Evolutionary conservation across 2,888 invertebrate species (phyloP).

Genomic region (Platerodrilus igneus): DNA sequence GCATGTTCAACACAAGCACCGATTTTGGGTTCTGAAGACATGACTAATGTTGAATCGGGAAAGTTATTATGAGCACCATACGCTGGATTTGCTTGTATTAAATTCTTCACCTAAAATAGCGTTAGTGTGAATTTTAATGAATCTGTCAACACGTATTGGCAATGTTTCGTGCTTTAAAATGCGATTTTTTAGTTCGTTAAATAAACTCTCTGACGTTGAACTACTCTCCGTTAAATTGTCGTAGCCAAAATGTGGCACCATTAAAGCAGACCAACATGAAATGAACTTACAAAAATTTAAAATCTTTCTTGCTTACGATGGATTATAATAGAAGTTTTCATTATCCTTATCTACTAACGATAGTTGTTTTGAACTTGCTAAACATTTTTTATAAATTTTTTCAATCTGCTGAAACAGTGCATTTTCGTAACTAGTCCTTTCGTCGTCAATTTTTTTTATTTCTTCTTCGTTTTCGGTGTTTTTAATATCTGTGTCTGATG

Average conservation of each 20-base stretch:
- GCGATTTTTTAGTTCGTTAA: constrained; percentile 7
- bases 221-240: not conserved
- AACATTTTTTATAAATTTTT: too few relatives aligned
- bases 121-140: not conserved
- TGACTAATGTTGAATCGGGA: too few relatives aligned
- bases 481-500: too few relatives aligned
- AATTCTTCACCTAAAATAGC: constrained; percentile 3
- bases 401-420: too few relatives aligned
- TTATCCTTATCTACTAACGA: too few relatives aligned
- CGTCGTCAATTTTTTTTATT: not conserved
- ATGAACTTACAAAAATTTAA: constrained; percentile 3
- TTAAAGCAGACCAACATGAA: constrained; percentile 5
- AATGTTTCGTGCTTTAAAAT: constrained; percentile 5
- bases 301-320: constrained; percentile 3
- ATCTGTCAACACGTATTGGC: constrained; percentile 1
- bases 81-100: constrained; percentile 1
- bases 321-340: constrained; percentile 1
- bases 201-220: constrained; percentile 1
- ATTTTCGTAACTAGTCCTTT: not conserved
- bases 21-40: too few relatives aligned
- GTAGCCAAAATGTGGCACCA: constrained; percentile 8
- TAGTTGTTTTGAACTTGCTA: too few relatives aligned
- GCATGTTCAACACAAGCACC: too few relatives aligned
- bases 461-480: constrained; percentile 6
- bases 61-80: too few relatives aligned